phyloP scores from a whole-genome alignment of 2,888 invertebrate genomes.

The Cheilosia impressa region DNA sequence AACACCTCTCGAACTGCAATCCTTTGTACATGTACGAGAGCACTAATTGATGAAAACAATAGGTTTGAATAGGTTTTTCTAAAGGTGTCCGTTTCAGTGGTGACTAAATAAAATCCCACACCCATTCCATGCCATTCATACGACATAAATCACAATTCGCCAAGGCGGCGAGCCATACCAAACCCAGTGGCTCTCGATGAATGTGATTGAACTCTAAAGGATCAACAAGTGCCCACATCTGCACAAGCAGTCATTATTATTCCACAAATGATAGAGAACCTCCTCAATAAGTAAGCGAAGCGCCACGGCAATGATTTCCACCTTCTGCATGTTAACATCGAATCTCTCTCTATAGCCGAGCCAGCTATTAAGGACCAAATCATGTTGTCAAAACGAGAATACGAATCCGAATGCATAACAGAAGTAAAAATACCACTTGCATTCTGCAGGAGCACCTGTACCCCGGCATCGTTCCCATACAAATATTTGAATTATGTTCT shows the following conservation, averaged over 20 bases:
- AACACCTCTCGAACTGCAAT: too few species aligned
- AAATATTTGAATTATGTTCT: constrained; percentile 67
- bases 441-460: constrained; percentile 6
- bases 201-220: constrained; percentile 57
- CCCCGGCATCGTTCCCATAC: constrained; percentile 17
- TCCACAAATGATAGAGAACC: constrained; percentile 11
- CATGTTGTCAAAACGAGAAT: constrained; percentile 72
- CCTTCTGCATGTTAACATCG: constrained; percentile 10
- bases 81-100: too few species aligned
- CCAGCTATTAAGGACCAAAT: constrained; percentile 62
- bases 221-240: constrained; percentile 54
- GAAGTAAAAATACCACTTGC: constrained; percentile 22
- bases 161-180: constrained; percentile 48
- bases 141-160: constrained; percentile 18
- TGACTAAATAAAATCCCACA: too few species aligned
- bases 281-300: constrained; percentile 18
- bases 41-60: too few species aligned
- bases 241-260: constrained; percentile 6
- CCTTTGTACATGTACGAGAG: too few species aligned
- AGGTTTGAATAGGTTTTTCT: too few species aligned
- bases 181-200: constrained; percentile 5
- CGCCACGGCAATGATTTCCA: constrained; percentile 8
- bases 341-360: not conserved
- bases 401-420: constrained; percentile 61
- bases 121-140: not conserved